Percentiles rank a stretch among this genome's conserved stretches.
phyloP scores from a whole-genome alignment of 2,797 vertebrate genomes.

The Amblyopsis hoosieri region DNA sequence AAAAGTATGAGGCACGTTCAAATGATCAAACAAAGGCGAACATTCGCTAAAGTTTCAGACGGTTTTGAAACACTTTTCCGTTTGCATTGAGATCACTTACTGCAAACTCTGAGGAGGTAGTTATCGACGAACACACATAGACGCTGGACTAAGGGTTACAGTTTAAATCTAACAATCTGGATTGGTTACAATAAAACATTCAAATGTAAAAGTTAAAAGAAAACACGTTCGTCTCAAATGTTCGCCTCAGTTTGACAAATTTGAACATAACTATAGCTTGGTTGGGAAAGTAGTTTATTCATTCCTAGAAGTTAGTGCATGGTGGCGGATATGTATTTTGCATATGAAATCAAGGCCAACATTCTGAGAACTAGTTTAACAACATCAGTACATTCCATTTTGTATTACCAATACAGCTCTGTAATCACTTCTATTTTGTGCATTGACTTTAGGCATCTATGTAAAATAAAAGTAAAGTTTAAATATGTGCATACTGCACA shows the following conservation, averaged over 20 bases:
- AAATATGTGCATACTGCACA: neutral
- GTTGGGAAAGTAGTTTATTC: constrained; percentile 1
- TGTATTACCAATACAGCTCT: constrained; percentile 59
- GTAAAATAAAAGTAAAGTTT: neutral
- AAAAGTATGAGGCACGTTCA: neutral
- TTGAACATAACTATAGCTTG: neutral
- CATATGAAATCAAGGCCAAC: constrained; percentile 11
- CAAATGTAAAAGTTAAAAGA: too few relatives aligned
- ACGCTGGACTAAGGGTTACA: too few relatives aligned
- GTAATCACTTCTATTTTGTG: constrained; percentile 27
- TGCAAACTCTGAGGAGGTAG: too few relatives aligned
- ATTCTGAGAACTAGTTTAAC: constrained; percentile 8
- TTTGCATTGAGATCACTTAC: too few relatives aligned
- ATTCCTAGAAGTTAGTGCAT: constrained; percentile 19
- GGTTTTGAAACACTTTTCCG: too few relatives aligned
- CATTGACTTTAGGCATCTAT: constrained; percentile 10
- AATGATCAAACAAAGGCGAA: too few relatives aligned
- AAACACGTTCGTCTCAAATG: too few relatives aligned
- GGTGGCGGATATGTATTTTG: neutral
- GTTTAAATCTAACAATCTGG: too few relatives aligned
- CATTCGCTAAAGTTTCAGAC: too few relatives aligned
- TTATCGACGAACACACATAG: too few relatives aligned
- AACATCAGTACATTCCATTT: constrained; percentile 20
- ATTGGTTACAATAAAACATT: too few relatives aligned
- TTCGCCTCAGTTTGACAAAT: too few relatives aligned